Evolutionary conservation across 2,113 vertebrate genomes (phyloP), one percentile per base, ranked within the genome.

Genomic region (Megaceryle torquata): DNA sequence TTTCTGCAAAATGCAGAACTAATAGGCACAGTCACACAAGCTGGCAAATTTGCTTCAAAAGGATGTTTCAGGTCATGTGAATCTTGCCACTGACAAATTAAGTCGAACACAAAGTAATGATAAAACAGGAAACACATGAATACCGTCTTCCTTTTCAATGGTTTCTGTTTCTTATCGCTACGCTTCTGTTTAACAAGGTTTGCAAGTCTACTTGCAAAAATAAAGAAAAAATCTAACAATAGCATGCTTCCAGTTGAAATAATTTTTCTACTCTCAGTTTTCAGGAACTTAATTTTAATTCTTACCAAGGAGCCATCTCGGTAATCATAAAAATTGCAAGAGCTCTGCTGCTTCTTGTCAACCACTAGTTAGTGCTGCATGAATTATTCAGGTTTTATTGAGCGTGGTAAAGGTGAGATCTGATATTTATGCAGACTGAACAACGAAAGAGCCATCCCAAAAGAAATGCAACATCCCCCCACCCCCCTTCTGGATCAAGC

Each of bases 51-150:
- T 64, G 28, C 78, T 95, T 80, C 69, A 85, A 92, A 89, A 85
- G 88, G 86, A 93, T 76, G 86, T 76, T 93, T 70, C 59, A 41
- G 54, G 91, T 97, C 95, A 96, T 43, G 82, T 86, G 86, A 91
- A 89, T 88, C 82, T 92, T 92, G 82, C 88, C 76, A 84, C 72
- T 48, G 68, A 64, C 70, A 91, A 86, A 63, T 68, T 56, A 77
- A 88, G 50, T 87, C 84, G 69, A 91, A 89, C 54, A 89, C 21
- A 92, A 82, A 90, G 31, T 64, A 67, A 46, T 26, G 74, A 87
- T 94, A 90, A 89, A 92, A 96, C 93, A 96, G 97, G 96, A 97
- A 97, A 94, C 95, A 96, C 51, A 92, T 81, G 72, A 89, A 88
- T 41, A 69, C 35, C 3, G 17, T 57, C 84, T 97, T 97, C 95